Evolutionary conservation across 2,888 invertebrate species (phyloP).

Genomic region (Melanostoma scalare): DNA sequence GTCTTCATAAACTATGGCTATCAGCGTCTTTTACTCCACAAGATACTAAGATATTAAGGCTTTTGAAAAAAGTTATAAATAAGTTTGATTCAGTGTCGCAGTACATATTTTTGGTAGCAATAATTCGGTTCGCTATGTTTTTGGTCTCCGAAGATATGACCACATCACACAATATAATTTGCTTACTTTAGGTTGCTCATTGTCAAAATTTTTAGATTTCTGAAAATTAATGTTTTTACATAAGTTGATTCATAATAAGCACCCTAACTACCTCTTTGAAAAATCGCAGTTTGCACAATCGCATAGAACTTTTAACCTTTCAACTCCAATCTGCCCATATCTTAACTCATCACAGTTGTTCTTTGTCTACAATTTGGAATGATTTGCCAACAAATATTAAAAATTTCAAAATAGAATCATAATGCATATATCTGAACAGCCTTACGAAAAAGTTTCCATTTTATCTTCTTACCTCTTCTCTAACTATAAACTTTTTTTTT

Average conservation of each 20-base stretch:
- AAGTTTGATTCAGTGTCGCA: slow-evolving; percentile 5
- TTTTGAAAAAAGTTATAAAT: slow-evolving; percentile 2
- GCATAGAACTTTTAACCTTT: not conserved
- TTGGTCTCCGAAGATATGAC: slow-evolving; percentile 8
- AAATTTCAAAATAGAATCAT: no score
- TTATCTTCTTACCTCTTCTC: no score
- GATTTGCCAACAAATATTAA: slow-evolving; percentile 2
- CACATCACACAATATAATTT: slow-evolving; percentile 14
- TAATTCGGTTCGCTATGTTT: slow-evolving; percentile 4
- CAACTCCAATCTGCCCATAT: not conserved
- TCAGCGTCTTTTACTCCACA: slow-evolving; percentile 11
- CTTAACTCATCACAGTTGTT: slow-evolving; percentile 4
- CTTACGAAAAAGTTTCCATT: no score
- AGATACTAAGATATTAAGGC: slow-evolving; percentile 8
- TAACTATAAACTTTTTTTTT: no score
- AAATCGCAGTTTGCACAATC: slow-evolving; percentile 14
- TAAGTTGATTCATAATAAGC: not conserved
- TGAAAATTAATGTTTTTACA: slow-evolving; percentile 1
- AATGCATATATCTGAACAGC: no score
- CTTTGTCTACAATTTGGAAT: slow-evolving; percentile 1
- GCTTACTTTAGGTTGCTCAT: not conserved
- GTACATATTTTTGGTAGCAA: not conserved
- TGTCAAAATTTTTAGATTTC: not conserved
- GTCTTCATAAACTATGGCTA: slow-evolving; percentile 7
- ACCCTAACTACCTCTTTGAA: not conserved